Evolutionary conservation across 2,888 invertebrate species (phyloP), one percentile per base, ranked within the genome.

Genomic region (Lithosia quadra): DNA sequence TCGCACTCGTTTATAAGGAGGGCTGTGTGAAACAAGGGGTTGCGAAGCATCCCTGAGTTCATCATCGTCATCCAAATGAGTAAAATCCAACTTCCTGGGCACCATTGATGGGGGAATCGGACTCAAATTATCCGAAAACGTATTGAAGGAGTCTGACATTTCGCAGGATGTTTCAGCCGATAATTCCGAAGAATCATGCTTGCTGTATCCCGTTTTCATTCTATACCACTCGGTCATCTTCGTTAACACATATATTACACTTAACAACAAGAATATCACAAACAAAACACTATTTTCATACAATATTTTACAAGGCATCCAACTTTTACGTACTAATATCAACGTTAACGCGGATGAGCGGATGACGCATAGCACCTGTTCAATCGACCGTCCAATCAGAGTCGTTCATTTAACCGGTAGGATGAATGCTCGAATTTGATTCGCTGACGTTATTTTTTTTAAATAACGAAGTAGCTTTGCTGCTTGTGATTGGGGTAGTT

Each of bases 121-220:
- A 80, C 96, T 96, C 76, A 95, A 90, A 89, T 95, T 96, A 69
- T 95, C 95, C 78, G 96, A 96, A 84, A 96, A 95, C 82, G 92
- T 88, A 84, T 96, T 96, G 83, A 96, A 96, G 34, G 94, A 91
- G 86, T 96, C 96, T 86, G 96, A 96, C 91, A 96, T 95, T 89
- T 96, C 96, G 91, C 96, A 95, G 76, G 96, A 96, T 79, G 93
- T 95, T 91, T 96, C 96, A 81, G 93, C 94, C 73, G 95, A 96
- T 78, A 96, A 88, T 88, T 96, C 95, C 73, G 96, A 95, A 71
- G 95, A 95, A 88, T 94, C 90, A 76, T 88, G 87, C 71, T 91
- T 91, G 78, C 85, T 89, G 78, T 86, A 90, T 74, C 90, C 90
- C 65, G 87, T 87, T 82, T 91, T 92, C 92, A 93, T 93, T 86